phyloP scores from a whole-genome alignment of 2,888 invertebrate genomes.

The Netelia fuscicornis region DNA sequence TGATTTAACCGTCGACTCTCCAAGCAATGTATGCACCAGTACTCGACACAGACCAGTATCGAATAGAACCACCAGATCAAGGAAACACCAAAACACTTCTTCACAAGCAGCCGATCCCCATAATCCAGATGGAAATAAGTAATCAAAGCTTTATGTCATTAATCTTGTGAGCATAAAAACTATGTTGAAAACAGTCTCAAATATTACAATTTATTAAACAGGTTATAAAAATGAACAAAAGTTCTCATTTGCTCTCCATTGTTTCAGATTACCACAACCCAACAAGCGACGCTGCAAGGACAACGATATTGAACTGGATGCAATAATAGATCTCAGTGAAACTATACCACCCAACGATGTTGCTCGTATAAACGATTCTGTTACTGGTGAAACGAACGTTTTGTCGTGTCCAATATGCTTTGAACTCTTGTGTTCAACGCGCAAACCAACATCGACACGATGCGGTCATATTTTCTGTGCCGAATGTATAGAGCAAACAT shows the following conservation, averaged over 20 bases:
- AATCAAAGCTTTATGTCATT: neutral
- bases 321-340: constrained; percentile 67
- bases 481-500: constrained; percentile 72
- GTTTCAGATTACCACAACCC: constrained; percentile 50
- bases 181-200: too few species aligned
- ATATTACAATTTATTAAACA: neutral
- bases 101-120: constrained; percentile 18
- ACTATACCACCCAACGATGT: neutral
- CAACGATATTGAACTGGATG: constrained; percentile 6
- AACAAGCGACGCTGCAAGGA: constrained; percentile 44
- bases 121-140: constrained; percentile 37
- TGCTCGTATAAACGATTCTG: constrained; percentile 63
- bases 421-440: constrained; percentile 71
- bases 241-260: neutral
- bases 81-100: neutral
- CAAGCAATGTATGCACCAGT: constrained; percentile 9
- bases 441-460: constrained; percentile 75
- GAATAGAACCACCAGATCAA: neutral
- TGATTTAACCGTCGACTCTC: constrained; percentile 68
- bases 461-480: constrained; percentile 80
- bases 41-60: neutral
- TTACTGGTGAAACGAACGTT: constrained; percentile 27
- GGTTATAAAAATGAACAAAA: neutral
- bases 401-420: constrained; percentile 78
- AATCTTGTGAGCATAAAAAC: too few species aligned